These are phyloP conservation scores for Cinara cedri DNA, from an alignment of 2,888 invertebrate species.

Conservation along the genomic window DNA sequence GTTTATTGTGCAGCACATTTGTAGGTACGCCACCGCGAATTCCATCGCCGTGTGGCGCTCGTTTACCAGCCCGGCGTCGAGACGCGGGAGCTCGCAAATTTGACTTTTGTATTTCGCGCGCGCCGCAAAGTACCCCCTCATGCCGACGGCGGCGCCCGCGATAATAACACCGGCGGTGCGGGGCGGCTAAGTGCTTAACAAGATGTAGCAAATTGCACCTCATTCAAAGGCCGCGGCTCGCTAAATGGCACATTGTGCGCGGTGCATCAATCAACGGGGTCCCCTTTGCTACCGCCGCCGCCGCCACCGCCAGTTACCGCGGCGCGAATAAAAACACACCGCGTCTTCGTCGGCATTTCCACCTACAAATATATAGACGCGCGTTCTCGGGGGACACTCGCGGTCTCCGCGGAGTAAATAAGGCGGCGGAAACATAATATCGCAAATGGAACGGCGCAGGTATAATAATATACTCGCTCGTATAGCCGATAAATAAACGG, in stretches of 20 bases:
- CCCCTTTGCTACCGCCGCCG: conserved; percentile 36
- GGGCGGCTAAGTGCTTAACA: conserved; percentile 52
- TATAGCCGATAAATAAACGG: not conserved
- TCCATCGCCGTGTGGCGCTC: no score
- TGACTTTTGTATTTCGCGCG: not conserved
- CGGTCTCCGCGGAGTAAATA: not conserved
- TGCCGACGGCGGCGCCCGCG: no score
- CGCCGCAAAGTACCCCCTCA: no score
- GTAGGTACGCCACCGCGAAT: no score
- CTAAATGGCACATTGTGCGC: conserved; percentile 56
- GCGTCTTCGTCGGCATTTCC: not conserved
- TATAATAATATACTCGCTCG: not conserved
- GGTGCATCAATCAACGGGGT: conserved; percentile 54
- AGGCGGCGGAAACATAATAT: not conserved
- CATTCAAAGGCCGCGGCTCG: conserved; percentile 56
- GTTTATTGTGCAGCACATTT: no score
- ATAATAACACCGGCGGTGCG: not conserved
- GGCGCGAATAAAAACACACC: conserved; percentile 23
- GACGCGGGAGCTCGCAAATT: not conserved
- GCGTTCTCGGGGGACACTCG: not conserved
- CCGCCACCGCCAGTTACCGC: conserved; percentile 23
- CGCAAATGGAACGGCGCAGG: not conserved
- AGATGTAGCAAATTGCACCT: conserved; percentile 57
- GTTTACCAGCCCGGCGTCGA: no score
- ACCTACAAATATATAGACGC: not conserved